Base-by-base conservation (phyloP, 2,113 vertebrate species). In the Vireo altiloquus region DNA sequence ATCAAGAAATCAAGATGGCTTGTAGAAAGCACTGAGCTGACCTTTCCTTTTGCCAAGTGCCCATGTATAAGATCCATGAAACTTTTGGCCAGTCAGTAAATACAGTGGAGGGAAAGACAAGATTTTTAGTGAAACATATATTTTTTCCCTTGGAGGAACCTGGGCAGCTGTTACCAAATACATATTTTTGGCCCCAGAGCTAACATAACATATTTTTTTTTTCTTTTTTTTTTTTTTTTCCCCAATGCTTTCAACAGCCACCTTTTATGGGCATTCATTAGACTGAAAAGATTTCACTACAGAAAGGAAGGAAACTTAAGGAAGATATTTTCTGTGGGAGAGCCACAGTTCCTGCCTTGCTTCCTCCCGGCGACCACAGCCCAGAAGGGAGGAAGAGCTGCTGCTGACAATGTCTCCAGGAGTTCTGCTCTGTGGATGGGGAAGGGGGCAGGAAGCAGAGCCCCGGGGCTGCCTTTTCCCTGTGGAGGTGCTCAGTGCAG, bases 301-400 rank as follows among this genome's bases (percentile, higher is more conserved):
- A 28, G 11, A 80, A 90, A 21, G 27, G 60, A 86, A 65, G 44
- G 61, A 90, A 87, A 57, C 42, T 5, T 25, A 61, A 71, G 78
- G 46, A 69, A 90, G 75, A 63, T 9, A 9, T 50, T 78, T 66
- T 59, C 56, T 46, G 42, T 18, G 35, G 49, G 22, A 70, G 7
- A 92, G 23, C 25, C 64, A 44, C 37, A 81, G 28, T 64, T 75
- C 61, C 52, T 75, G 60, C 27, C 33, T 53, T 35, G 7, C 28
- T 87, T 87, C 60, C 35, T 80, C 44, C 31, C 0, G 0, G 15
- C 2, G 3, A n/a, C 63, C 61, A n/a, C 37, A 78, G 60, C 28
- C 27, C 81, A 86, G 64, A 37, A 59, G 49, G 42, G 47, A 89
- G 42, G 37, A 25, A 87, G 15, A 50, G 23, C 39, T 70, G 37